Evolutionary conservation across 2,888 invertebrate species (phyloP).

Genomic region (Apodemia duryi): DNA sequence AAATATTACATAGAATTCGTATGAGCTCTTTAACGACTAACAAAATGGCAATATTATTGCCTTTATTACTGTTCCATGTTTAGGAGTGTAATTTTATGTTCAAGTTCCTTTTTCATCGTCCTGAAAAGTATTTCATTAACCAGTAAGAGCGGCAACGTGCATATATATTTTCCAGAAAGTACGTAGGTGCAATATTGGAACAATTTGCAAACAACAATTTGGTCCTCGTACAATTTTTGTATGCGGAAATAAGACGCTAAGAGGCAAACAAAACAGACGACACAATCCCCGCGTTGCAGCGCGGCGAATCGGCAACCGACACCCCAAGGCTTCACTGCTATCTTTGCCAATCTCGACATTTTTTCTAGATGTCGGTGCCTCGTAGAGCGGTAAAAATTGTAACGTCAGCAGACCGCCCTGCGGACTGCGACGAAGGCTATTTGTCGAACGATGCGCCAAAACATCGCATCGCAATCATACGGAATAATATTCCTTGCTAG

Average conservation of each 20-base stretch:
- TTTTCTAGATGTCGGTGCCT: conserved; percentile 55
- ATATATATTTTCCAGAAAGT: conserved; percentile 22
- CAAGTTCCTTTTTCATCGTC: not conserved
- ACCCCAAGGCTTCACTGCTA: conserved; percentile 61
- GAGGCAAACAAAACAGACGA: conserved; percentile 71
- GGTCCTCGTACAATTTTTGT: conserved; percentile 63
- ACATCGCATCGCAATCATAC: conserved; percentile 71
- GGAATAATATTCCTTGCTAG: conserved; percentile 70
- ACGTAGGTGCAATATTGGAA: conserved; percentile 41
- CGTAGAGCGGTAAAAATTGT: conserved; percentile 56
- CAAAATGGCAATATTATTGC: conserved; percentile 61
- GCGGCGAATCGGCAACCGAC: conserved; percentile 66
- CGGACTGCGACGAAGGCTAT: conserved; percentile 65
- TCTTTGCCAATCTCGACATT: conserved; percentile 69
- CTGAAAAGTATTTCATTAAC: conserved; percentile 12
- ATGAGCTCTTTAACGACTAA: conserved; percentile 75
- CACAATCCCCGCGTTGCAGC: conserved; percentile 73
- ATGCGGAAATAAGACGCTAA: conserved; percentile 69
- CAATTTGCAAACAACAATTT: conserved; percentile 59
- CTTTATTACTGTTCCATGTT: conserved; percentile 32
- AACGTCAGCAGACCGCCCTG: conserved; percentile 66
- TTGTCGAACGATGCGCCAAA: conserved; percentile 77
- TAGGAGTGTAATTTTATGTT: not conserved
- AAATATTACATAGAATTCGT: conserved; percentile 74
- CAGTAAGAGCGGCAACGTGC: conserved; percentile 13